phyloP scores from a whole-genome alignment of 23 tunicate species.

The Aplidium turbinatum region DNA sequence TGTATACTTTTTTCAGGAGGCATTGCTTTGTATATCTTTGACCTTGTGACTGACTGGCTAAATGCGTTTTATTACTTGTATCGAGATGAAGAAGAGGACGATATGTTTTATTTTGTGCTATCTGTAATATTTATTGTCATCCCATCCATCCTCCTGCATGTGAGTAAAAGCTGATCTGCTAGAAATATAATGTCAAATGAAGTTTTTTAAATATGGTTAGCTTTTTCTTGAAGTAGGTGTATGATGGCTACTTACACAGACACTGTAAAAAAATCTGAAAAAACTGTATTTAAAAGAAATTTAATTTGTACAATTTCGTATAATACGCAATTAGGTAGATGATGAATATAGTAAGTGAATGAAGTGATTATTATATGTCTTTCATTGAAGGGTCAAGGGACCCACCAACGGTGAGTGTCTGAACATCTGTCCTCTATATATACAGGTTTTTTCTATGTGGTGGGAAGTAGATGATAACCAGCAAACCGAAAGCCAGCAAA shows the following conservation, averaged over 20 bases:
- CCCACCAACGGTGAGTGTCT: too few species aligned
- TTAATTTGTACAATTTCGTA: too few species aligned
- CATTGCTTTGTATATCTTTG: slow-evolving; percentile 19
- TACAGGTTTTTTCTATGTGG: slow-evolving; percentile 29
- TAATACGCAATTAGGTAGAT: too few species aligned
- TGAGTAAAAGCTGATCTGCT: neutral
- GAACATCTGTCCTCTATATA: too few species aligned
- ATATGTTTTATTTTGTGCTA: slow-evolving; percentile 19
- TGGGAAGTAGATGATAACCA: slow-evolving; percentile 33
- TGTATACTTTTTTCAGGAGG: slow-evolving; percentile 26
- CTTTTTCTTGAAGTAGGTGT: too few species aligned
- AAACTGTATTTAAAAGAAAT: too few species aligned
- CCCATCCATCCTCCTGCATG: slow-evolving; percentile 24
- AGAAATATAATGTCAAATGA: neutral
- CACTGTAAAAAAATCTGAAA: too few species aligned
- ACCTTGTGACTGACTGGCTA: slow-evolving; percentile 23
- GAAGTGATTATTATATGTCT: too few species aligned
- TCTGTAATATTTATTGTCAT: slow-evolving; percentile 13
- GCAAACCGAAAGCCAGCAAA: neutral
- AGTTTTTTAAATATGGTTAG: neutral
- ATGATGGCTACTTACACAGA: too few species aligned
- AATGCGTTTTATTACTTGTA: slow-evolving; percentile 14
- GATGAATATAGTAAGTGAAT: too few species aligned
- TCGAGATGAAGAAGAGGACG: neutral
- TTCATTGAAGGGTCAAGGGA: too few species aligned